Evolutionary conservation across 2,888 invertebrate species (phyloP).

Genomic region (Ceraclea dissimilis): DNA sequence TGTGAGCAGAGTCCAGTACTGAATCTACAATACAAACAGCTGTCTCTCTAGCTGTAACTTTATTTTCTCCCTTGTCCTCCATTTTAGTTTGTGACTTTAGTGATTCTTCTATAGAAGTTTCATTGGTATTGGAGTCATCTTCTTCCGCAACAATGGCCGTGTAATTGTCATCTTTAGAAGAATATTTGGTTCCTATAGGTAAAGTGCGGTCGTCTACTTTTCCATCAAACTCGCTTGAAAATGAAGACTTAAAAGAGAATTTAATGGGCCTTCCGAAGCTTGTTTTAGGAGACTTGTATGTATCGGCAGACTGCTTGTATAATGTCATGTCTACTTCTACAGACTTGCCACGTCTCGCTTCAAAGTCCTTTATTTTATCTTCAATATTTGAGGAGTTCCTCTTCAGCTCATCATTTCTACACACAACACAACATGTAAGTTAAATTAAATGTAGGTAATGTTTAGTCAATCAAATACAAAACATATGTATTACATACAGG

Average conservation of each 20-base stretch:
- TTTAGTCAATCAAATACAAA: background rate
- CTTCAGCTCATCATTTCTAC: conserved; percentile 26
- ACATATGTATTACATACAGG: too few species aligned
- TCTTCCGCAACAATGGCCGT: conserved; percentile 22
- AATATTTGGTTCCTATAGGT: conserved; percentile 25
- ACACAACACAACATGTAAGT: conserved; percentile 10
- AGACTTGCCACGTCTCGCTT: conserved; percentile 19
- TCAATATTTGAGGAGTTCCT: conserved; percentile 26
- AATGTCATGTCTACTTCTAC: conserved; percentile 18
- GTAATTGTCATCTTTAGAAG: conserved; percentile 23
- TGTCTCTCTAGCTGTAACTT: conserved; percentile 21
- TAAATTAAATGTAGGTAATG: background rate
- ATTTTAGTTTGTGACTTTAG: conserved; percentile 8
- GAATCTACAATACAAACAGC: conserved; percentile 24
- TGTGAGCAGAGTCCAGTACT: conserved; percentile 24
- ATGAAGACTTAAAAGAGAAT: conserved; percentile 25
- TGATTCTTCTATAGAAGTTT: conserved; percentile 5
- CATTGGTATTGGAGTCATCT: conserved; percentile 8
- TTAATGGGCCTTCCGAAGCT: conserved; percentile 25
- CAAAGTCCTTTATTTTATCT: conserved; percentile 25
- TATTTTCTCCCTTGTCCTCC: conserved; percentile 12
- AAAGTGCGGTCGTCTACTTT: conserved; percentile 24
- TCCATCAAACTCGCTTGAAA: conserved; percentile 23
- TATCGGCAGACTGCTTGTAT: conserved; percentile 21
- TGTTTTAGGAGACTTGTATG: conserved; percentile 23